These are phyloP conservation scores for Chlorops oryzae DNA, from an alignment of 1,140 invertebrate species.

Conservation along the genomic window DNA sequence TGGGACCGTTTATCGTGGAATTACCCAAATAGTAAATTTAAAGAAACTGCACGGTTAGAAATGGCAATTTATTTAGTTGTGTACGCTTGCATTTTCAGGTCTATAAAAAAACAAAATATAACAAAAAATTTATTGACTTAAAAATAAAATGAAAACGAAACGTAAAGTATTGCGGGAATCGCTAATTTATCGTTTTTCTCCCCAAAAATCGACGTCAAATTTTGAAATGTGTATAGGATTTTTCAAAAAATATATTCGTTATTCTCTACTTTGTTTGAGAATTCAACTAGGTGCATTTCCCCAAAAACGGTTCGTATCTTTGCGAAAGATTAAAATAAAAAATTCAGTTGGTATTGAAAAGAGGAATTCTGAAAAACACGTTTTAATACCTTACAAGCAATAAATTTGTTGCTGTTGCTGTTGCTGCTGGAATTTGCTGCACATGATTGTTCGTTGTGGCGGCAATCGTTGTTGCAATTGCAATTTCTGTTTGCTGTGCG, in stretches of 20 bases:
- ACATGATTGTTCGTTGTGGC: background rate
- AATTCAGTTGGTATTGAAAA: background rate
- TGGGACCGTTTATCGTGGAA: background rate
- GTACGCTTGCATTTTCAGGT: slow-evolving; percentile 40
- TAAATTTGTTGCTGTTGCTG: slow-evolving; percentile 36
- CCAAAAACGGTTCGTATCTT: background rate
- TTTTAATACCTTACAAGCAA: slow-evolving; percentile 45
- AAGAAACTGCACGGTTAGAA: slow-evolving; percentile 43
- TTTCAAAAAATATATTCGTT: background rate
- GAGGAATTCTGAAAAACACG: background rate
- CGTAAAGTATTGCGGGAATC: background rate
- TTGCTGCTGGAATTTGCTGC: slow-evolving; percentile 14
- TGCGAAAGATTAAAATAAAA: background rate
- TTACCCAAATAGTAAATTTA: slow-evolving; percentile 17
- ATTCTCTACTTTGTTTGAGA: background rate
- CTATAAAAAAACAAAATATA: slow-evolving; percentile 35
- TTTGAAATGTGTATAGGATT: background rate
- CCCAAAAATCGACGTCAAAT: background rate
- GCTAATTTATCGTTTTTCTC: background rate
- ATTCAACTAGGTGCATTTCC: no score
- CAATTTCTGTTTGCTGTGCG: no score
- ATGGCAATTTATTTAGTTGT: slow-evolving; percentile 44
- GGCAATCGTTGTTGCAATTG: background rate
- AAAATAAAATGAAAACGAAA: background rate
- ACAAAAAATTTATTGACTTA: background rate